phyloP scores from a whole-genome alignment of 2,113 vertebrate species.

The Cichladusa arquata region DNA sequence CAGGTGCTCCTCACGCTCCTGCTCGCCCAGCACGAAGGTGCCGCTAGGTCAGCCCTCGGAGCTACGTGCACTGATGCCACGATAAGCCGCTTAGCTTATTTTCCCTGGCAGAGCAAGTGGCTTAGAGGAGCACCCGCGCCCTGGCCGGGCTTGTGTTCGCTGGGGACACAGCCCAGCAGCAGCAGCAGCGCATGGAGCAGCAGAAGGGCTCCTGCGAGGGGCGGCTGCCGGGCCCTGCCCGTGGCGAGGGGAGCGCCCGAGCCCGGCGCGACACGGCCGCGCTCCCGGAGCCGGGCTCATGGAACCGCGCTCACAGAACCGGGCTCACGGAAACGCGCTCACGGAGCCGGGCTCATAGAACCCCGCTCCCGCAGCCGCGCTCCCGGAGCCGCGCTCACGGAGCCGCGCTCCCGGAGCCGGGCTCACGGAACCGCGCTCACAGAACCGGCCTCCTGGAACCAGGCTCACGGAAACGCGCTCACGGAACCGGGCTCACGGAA shows the following conservation, averaged over 20 bases:
- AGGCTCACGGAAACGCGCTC: too few relatives aligned
- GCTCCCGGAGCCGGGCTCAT: neutral
- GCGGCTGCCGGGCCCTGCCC: neutral
- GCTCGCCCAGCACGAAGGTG: neutral
- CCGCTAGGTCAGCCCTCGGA: neutral
- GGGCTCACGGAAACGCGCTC: neutral
- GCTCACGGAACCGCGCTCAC: accelerated
- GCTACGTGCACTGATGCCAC: neutral
- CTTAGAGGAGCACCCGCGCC: neutral
- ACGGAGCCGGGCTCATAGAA: neutral
- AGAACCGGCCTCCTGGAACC: too few relatives aligned
- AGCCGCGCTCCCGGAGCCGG: neutral
- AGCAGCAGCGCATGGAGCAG: neutral
- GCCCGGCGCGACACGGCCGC: neutral
- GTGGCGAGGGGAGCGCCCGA: neutral
- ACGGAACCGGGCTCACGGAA: too few relatives aligned
- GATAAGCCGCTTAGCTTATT: slow-evolving; percentile 53
- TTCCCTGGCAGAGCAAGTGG: neutral
- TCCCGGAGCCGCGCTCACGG: neutral
- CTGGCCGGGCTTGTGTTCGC: neutral
- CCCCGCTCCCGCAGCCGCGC: neutral
- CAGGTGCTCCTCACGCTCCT: neutral
- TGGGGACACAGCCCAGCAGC: neutral
- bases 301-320: too few relatives aligned
- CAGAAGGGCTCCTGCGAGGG: neutral